Conservation (phyloP, 2,888 invertebrate genomes). For the Brachylomia viminalis region DNA sequence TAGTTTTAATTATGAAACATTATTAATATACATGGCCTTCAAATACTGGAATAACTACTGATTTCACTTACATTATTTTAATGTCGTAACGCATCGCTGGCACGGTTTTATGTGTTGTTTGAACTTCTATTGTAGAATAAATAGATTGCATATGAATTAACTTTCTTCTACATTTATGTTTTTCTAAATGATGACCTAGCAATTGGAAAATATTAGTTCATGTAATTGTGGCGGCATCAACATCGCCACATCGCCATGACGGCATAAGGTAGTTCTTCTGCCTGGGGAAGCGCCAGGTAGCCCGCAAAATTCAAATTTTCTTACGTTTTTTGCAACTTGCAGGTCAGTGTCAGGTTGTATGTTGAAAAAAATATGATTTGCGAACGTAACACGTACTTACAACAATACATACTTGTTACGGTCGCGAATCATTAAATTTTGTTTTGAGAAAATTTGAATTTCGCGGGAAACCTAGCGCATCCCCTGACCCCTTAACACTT, state of each 20-base stretch:
- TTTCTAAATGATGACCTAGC: neutral
- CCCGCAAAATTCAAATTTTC: too few species aligned
- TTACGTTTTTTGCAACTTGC: too few species aligned
- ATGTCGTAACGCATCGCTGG: neutral
- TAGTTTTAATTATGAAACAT: neutral
- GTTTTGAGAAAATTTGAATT: too few species aligned
- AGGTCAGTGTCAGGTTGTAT: too few species aligned
- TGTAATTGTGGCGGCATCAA: neutral
- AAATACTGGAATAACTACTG: neutral
- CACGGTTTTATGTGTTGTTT: neutral
- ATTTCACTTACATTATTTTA: constrained; percentile 15
- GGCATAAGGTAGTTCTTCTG: neutral
- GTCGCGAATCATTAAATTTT: too few species aligned
- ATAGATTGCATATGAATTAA: neutral
- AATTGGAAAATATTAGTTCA: neutral
- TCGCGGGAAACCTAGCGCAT: too few species aligned
- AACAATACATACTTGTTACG: too few species aligned
- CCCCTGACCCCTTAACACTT: too few species aligned
- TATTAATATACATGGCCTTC: constrained; percentile 3
- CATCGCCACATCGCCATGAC: too few species aligned
- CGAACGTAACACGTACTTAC: too few species aligned
- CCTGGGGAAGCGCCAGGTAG: too few species aligned
- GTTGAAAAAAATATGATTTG: too few species aligned
- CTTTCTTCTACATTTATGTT: neutral
- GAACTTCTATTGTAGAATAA: neutral